Evolutionary conservation across 2,797 vertebrate genomes (phyloP).

Genomic region (Synanceia verrucosa): DNA sequence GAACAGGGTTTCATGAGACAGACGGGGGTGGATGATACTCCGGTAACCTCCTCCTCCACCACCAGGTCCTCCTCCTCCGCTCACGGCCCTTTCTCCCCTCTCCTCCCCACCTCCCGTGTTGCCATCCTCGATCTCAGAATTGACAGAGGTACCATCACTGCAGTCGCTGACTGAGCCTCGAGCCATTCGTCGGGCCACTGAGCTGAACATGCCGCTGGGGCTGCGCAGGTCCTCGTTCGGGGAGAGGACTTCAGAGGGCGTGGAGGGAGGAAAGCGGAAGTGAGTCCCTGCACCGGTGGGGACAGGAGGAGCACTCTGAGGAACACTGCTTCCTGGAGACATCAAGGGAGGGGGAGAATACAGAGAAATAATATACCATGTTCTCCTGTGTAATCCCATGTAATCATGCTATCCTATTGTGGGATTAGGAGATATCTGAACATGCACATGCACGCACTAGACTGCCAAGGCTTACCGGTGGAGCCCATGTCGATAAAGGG

Average conservation of each 20-base stretch:
- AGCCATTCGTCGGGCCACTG: slow-evolving; percentile 86
- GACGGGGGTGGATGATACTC: slow-evolving; percentile 81
- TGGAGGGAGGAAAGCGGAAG: slow-evolving; percentile 91
- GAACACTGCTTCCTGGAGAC: slow-evolving; percentile 85
- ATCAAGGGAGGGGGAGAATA: slow-evolving; percentile 2
- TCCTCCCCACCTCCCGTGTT: slow-evolving; percentile 76
- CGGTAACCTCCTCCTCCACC: slow-evolving; percentile 72
- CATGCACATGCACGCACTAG: slow-evolving; percentile 12
- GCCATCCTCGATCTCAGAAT: slow-evolving; percentile 91
- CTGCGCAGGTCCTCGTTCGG: slow-evolving; percentile 87
- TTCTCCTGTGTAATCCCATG: slow-evolving; percentile 54
- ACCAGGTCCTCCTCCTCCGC: slow-evolving; percentile 66
- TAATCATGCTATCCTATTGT: slow-evolving; percentile 47
- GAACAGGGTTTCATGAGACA: slow-evolving; percentile 88
- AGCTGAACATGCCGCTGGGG: slow-evolving; percentile 83
- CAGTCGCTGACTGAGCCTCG: slow-evolving; percentile 93
- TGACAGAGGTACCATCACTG: slow-evolving; percentile 90
- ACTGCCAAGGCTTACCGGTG: slow-evolving; percentile 75
- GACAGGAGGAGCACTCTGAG: slow-evolving; percentile 92
- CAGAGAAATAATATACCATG: slow-evolving; percentile 53
- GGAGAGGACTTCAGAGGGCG: slow-evolving; percentile 89
- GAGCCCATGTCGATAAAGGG: slow-evolving; percentile 93
- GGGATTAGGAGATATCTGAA: slow-evolving; percentile 46
- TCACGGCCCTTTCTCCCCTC: slow-evolving; percentile 59
- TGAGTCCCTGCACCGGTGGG: slow-evolving; percentile 86